Evolutionary conservation across 2,113 vertebrate genomes (phyloP).

Genomic region (Myocastor coypus): DNA sequence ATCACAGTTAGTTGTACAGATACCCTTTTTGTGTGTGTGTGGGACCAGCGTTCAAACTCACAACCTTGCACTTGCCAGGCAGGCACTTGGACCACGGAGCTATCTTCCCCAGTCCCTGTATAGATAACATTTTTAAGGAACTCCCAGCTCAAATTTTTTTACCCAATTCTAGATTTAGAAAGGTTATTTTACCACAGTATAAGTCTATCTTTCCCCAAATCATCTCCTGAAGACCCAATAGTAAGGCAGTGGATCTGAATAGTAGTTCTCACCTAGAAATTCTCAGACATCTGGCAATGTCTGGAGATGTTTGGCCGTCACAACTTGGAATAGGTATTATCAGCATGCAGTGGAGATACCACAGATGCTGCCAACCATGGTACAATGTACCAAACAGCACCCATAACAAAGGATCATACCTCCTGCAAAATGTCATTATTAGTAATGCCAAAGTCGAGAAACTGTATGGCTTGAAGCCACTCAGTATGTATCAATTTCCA

Average conservation of each 20-base stretch:
- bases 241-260: neutral
- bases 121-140: too few relatives aligned
- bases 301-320: neutral
- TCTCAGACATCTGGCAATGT: neutral
- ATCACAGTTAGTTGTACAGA: neutral
- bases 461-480: neutral
- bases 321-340: neutral
- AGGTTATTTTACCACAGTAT: constrained; percentile 17
- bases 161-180: constrained; percentile 26
- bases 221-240: neutral
- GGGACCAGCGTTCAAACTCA: too few relatives aligned
- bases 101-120: too few relatives aligned
- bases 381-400: neutral
- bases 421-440: neutral
- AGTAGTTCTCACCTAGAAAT: neutral
- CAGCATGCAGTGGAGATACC: neutral
- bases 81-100: too few relatives aligned
- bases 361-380: constrained; percentile 1
- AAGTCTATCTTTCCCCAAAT: neutral
- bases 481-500: neutral
- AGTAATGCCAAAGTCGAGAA: constrained; percentile 33
- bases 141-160: neutral
- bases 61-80: too few relatives aligned
- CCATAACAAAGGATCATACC: neutral
- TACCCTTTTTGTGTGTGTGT: too few relatives aligned